phyloP scores from a whole-genome alignment of 2,797 vertebrate genomes.

The Dicrostonyx torquatus region DNA sequence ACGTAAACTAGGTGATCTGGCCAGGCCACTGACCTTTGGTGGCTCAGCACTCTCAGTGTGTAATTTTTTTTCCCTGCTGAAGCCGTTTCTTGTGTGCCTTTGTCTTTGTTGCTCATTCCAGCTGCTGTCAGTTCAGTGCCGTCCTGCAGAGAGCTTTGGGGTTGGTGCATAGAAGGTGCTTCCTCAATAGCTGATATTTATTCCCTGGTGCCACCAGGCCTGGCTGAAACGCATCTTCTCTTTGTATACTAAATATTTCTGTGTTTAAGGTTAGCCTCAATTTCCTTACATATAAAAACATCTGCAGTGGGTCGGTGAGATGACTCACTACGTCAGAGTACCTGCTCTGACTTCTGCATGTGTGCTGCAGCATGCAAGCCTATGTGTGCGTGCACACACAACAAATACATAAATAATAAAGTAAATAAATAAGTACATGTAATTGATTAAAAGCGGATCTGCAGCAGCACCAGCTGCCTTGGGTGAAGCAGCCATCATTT shows the following conservation, averaged over 20 bases:
- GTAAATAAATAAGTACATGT: neutral
- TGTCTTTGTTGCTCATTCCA: neutral
- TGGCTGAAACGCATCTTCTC: neutral
- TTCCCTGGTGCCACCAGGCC: neutral
- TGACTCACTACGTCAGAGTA: neutral
- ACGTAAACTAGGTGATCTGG: neutral
- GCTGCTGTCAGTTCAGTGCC: neutral
- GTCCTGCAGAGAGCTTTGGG: neutral
- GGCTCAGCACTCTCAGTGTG: neutral
- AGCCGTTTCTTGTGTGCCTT: neutral
- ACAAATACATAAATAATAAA: neutral
- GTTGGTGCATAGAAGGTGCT: neutral
- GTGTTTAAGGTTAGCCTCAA: neutral
- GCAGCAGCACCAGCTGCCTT: neutral
- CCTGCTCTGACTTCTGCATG: neutral
- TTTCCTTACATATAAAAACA: constrained; percentile 22
- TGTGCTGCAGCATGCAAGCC: neutral
- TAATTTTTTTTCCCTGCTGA: neutral
- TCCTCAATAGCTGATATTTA: neutral
- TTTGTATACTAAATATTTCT: neutral
- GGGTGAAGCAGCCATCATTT: neutral
- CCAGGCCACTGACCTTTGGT: neutral
- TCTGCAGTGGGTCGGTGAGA: neutral
- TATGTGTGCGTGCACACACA: neutral
- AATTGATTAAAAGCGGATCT: neutral